Conservation (phyloP, 2,888 invertebrate genomes). For the Dexiosoma caninum region DNA sequence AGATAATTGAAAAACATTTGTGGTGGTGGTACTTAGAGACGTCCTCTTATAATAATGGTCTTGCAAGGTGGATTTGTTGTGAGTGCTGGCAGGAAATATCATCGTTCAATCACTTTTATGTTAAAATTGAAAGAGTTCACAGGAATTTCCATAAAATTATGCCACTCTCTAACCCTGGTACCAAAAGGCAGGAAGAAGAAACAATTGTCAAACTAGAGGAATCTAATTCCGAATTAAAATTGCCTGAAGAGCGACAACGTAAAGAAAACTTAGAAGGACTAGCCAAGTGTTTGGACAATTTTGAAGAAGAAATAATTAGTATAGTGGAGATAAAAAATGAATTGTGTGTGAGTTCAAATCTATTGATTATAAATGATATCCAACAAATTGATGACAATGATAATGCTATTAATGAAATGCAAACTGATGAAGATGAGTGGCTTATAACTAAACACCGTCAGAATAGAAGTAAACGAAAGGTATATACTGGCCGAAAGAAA, state of each 20-base stretch:
- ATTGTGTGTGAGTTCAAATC: not conserved
- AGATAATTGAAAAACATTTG: conserved; percentile 50
- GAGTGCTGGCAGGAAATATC: conserved; percentile 32
- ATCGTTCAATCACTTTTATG: conserved; percentile 32
- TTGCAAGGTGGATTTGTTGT: conserved; percentile 33
- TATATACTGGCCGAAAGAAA: too few relatives aligned
- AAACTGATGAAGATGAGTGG: too few relatives aligned
- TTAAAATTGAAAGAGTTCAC: conserved; percentile 13
- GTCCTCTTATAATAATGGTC: not conserved
- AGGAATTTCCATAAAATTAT: not conserved
- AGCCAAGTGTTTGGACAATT: not conserved
- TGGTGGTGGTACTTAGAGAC: conserved; percentile 43
- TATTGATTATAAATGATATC: not conserved
- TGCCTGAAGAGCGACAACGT: not conserved
- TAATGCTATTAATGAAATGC: not conserved
- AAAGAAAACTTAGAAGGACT: not conserved
- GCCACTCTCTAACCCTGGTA: not conserved
- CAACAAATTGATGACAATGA: not conserved
- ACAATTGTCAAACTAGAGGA: not conserved
- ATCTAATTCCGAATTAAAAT: not conserved
- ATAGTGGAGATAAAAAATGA: not conserved
- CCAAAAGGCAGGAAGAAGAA: not conserved
- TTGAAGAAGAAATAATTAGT: not conserved
- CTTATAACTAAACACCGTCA: too few relatives aligned
- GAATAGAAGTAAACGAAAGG: too few relatives aligned